Conservation (phyloP, 2,113 vertebrate species). For the Pteruthius melanotis region DNA sequence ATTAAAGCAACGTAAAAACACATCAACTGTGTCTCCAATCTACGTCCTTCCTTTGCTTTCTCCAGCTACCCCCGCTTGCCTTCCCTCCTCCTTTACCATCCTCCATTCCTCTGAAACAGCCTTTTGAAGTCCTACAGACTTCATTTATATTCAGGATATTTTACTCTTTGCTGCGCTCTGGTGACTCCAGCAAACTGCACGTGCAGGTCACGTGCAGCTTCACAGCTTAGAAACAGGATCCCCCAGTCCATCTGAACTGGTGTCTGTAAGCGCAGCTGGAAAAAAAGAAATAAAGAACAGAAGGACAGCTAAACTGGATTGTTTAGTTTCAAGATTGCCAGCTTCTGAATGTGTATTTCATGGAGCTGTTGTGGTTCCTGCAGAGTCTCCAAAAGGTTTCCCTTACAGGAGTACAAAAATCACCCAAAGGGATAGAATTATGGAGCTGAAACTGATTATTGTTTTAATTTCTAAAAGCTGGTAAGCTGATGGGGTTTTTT, state of each 20-base stretch:
- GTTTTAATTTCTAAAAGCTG: constrained; percentile 1
- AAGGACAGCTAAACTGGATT: neutral
- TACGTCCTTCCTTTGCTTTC: neutral
- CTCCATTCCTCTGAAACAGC: neutral
- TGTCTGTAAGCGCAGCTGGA: accelerated
- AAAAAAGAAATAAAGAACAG: neutral
- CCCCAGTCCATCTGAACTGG: neutral
- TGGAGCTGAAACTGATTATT: neutral
- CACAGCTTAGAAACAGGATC: neutral
- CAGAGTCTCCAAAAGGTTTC: neutral
- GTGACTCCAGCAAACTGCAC: neutral
- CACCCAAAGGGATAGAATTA: neutral
- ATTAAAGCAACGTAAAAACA: neutral
- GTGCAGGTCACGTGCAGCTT: neutral
- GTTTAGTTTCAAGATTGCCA: neutral
- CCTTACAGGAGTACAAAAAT: neutral
- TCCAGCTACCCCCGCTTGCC: neutral
- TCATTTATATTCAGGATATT: neutral
- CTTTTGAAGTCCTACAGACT: neutral
- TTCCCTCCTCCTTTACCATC: neutral
- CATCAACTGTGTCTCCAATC: accelerated
- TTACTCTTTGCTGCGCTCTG: neutral
- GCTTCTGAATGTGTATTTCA: accelerated
- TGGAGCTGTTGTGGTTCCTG: neutral
- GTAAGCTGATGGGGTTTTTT: neutral